Conservation (phyloP, 1,140 invertebrate genomes). For the Tetraneura akinire region DNA sequence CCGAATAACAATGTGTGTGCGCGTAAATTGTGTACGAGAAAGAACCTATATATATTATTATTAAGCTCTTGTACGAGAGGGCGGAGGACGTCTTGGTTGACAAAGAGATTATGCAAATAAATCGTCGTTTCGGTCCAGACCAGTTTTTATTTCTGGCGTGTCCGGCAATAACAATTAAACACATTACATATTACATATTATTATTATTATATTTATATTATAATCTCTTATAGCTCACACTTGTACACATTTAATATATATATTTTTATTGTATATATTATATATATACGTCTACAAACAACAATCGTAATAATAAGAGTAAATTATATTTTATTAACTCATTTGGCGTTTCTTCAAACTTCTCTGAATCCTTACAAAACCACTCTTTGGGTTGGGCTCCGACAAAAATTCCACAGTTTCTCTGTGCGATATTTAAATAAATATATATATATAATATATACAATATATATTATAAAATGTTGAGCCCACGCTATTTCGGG, state of each 20-base stretch:
- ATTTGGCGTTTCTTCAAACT: constrained; percentile 44
- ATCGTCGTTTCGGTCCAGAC: constrained; percentile 42
- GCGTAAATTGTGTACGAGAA: background rate
- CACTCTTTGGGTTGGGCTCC: constrained; percentile 40
- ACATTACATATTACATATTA: background rate
- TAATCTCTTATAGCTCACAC: background rate
- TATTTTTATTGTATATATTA: too few species aligned
- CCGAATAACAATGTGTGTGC: background rate
- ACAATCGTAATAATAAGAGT: constrained; percentile 42
- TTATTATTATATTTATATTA: constrained; percentile 26
- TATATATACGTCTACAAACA: background rate
- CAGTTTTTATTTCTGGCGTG: constrained; percentile 37
- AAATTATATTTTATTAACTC: constrained; percentile 42
- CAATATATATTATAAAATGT: constrained; percentile 2
- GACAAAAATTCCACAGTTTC: constrained; percentile 29
- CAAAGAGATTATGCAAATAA: constrained; percentile 44
- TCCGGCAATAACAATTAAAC: constrained; percentile 43
- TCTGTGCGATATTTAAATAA: constrained; percentile 41
- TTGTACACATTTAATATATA: constrained; percentile 18
- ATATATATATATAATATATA: constrained; percentile 13
- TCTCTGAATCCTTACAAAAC: constrained; percentile 27
- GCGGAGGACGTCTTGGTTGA: background rate
- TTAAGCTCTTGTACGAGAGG: background rate
- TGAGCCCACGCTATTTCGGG: constrained; percentile 48
- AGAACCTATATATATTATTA: background rate